These are phyloP conservation scores for Oxyruncus cristatus DNA, from an alignment of 2,113 vertebrate species.

Conservation along the genomic window DNA sequence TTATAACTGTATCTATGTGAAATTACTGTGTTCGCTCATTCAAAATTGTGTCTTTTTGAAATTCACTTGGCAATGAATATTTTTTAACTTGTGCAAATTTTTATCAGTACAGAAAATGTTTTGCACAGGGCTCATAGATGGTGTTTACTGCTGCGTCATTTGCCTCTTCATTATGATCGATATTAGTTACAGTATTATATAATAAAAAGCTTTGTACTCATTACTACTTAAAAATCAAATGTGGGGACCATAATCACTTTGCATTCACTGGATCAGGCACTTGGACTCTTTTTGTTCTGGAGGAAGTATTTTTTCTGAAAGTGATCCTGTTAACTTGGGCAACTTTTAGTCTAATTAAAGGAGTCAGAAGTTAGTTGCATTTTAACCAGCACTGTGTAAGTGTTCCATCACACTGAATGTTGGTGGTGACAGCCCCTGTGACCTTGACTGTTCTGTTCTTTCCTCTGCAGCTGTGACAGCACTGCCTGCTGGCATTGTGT, in stretches of 20 bases:
- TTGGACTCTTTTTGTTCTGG: not conserved
- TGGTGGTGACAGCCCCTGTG: not conserved
- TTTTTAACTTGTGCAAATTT: not conserved
- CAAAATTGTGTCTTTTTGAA: not conserved
- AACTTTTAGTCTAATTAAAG: not conserved
- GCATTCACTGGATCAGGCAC: not conserved
- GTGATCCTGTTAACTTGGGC: not conserved
- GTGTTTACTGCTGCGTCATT: not conserved
- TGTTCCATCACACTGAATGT: not conserved
- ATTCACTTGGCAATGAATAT: not conserved
- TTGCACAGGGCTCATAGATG: not conserved
- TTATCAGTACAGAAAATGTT: not conserved
- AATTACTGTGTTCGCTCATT: not conserved
- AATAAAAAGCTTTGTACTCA: not conserved
- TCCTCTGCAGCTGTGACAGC: not conserved
- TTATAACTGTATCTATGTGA: not conserved
- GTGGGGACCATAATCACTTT: not conserved
- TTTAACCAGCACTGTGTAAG: not conserved
- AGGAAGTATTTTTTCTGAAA: not conserved
- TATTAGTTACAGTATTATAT: not conserved
- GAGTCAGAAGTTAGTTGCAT: not conserved
- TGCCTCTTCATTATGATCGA: not conserved
- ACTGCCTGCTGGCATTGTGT: not conserved
- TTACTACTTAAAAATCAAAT: not conserved
- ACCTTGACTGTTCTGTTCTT: not conserved